phyloP scores from a whole-genome alignment of 2,888 invertebrate genomes.

The Embidobia sp. region DNA sequence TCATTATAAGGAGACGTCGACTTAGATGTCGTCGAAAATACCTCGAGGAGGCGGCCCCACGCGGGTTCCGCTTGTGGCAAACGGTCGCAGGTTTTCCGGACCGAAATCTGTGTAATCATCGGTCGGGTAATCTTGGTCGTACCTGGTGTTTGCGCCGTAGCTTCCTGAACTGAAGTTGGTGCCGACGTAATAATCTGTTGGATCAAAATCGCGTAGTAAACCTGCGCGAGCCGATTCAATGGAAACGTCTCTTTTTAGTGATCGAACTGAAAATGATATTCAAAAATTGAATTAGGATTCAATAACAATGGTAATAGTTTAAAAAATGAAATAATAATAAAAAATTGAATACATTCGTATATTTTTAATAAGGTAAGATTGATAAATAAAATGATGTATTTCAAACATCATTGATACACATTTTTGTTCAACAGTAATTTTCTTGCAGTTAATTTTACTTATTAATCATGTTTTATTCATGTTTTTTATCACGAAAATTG shows the following conservation, averaged over 20 bases:
- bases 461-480: too few species aligned
- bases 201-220: conserved; percentile 82
- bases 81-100: conserved; percentile 76
- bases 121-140: conserved; percentile 73
- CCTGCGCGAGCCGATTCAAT: conserved; percentile 90
- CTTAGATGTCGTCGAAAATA: conserved; percentile 91
- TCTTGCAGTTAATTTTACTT: too few species aligned
- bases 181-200: not conserved
- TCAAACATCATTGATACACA: too few species aligned
- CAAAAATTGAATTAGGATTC: too few species aligned
- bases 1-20: too few species aligned
- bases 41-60: conserved; percentile 89
- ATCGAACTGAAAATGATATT: conserved; percentile 82
- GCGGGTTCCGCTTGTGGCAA: conserved; percentile 80
- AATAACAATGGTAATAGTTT: too few species aligned
- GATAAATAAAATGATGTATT: too few species aligned
- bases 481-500: too few species aligned
- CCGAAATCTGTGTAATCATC: conserved; percentile 79
- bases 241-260: conserved; percentile 83
- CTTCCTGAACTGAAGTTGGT: not conserved
- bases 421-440: too few species aligned
- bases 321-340: too few species aligned
- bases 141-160: not conserved
- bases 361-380: too few species aligned
- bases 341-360: too few species aligned